Evolutionary conservation across 2,113 vertebrate genomes (phyloP).

Genomic region (Rhabdomys dilectus): DNA sequence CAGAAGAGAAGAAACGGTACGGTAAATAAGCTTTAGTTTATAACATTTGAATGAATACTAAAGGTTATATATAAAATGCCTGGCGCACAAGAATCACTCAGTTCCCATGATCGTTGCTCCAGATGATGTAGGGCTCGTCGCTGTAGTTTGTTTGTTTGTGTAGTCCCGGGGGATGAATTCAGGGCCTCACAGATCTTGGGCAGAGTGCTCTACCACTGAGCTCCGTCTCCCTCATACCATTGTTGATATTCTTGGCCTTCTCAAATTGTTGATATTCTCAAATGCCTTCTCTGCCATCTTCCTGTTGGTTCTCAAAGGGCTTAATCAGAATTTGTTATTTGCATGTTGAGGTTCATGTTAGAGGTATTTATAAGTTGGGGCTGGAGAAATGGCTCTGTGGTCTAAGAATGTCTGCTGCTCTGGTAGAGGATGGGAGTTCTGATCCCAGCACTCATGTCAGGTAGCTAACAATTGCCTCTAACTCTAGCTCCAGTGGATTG

Average conservation of each 20-base stretch:
- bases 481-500: background rate
- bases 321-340: background rate
- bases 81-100: background rate
- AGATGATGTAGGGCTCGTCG: background rate
- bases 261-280: too few relatives aligned
- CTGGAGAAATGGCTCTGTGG: background rate
- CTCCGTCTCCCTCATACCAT: too few relatives aligned
- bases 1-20: background rate
- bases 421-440: background rate
- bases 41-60: background rate
- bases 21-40: background rate
- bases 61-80: background rate
- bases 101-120: background rate
- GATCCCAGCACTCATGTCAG: too few relatives aligned
- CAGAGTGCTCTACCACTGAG: background rate
- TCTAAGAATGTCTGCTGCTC: background rate
- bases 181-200: background rate
- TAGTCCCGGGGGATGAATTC: background rate
- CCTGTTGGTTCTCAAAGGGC: background rate
- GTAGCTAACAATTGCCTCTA: background rate
- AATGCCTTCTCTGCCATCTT: background rate
- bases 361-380: background rate
- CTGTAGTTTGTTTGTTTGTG: background rate
- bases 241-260: background rate
- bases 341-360: background rate